Percentiles rank a stretch among this genome's conserved stretches.
These are phyloP conservation scores for Callyntrura guangdongensis DNA, from an alignment of 2,888 invertebrate genomes.

Conservation along the genomic window DNA sequence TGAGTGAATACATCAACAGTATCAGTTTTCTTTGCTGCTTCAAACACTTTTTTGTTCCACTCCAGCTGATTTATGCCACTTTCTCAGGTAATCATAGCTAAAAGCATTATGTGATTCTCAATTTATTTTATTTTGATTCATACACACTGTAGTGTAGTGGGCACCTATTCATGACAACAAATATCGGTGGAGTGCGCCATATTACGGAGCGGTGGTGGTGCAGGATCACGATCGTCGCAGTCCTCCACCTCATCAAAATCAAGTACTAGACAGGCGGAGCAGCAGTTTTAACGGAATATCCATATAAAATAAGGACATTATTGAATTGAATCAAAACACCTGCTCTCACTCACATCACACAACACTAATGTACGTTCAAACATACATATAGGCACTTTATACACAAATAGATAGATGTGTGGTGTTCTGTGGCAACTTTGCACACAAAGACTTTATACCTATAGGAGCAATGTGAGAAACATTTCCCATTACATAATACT, in stretches of 20 bases:
- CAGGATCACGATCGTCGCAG: conserved; percentile 33
- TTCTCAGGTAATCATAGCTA: conserved; percentile 77
- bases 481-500: conserved; percentile 52
- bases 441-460: conserved; percentile 2
- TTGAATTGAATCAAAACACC: conserved; percentile 77
- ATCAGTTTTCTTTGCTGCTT: conserved; percentile 38
- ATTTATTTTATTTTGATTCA: conserved; percentile 72
- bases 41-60: conserved; percentile 2
- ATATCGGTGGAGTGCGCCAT: not conserved
- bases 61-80: conserved; percentile 67
- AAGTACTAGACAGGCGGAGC: conserved; percentile 47
- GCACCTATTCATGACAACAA: not conserved
- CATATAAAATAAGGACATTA: conserved; percentile 65
- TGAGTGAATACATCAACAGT: conserved; percentile 30
- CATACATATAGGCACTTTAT: conserved; percentile 27
- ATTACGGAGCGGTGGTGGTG: not conserved
- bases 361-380: conserved; percentile 58
- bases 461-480: conserved; percentile 24
- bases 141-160: not conserved
- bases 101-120: conserved; percentile 76
- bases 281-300: conserved; percentile 70
- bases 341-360: conserved; percentile 72
- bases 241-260: conserved; percentile 61
- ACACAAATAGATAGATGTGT: conserved; percentile 5
- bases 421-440: not conserved